Percentiles rank a stretch among this genome's conserved stretches.
Conservation (phyloP, 1,140 invertebrate genomes). For the Nixonia krombeini region DNA sequence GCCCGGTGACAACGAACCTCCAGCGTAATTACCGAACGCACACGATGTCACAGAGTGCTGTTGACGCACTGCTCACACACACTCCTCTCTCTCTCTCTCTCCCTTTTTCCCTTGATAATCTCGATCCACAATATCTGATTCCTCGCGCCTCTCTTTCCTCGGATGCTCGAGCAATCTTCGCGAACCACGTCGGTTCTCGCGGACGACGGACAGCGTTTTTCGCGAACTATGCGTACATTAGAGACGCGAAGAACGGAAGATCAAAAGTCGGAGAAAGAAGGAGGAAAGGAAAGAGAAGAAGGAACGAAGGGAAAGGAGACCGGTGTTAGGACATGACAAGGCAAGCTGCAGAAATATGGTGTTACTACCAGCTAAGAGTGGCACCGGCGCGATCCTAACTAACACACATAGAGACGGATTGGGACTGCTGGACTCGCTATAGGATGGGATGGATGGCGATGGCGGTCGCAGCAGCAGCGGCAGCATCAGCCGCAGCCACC, state of each 20-base stretch:
- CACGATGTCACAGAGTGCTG: conserved; percentile 8
- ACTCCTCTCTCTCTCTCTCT: not conserved
- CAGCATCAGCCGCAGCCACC: conserved; percentile 69
- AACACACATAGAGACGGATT: conserved; percentile 61
- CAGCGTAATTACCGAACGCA: conserved; percentile 19
- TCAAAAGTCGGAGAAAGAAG: conserved; percentile 38
- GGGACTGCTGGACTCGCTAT: conserved; percentile 59
- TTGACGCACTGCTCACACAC: not conserved
- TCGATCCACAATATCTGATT: too few relatives aligned
- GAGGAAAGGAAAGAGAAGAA: conserved; percentile 53
- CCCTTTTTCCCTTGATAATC: too few relatives aligned
- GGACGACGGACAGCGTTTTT: too few relatives aligned
- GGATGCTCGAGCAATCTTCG: not conserved
- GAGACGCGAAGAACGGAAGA: conserved; percentile 26
- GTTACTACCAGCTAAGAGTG: conserved; percentile 58
- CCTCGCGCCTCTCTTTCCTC: conserved; percentile 1
- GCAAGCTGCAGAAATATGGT: conserved; percentile 60
- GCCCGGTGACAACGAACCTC: conserved; percentile 21
- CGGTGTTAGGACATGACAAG: conserved; percentile 68
- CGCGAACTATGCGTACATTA: not conserved
- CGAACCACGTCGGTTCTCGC: too few relatives aligned
- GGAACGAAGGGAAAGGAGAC: conserved; percentile 50
- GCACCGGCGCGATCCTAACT: conserved; percentile 66
- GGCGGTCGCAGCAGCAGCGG: conserved; percentile 58
- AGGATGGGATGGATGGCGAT: conserved; percentile 64